phyloP scores from a whole-genome alignment of 2,797 vertebrate genomes.

The Cossypha niveicapilla region DNA sequence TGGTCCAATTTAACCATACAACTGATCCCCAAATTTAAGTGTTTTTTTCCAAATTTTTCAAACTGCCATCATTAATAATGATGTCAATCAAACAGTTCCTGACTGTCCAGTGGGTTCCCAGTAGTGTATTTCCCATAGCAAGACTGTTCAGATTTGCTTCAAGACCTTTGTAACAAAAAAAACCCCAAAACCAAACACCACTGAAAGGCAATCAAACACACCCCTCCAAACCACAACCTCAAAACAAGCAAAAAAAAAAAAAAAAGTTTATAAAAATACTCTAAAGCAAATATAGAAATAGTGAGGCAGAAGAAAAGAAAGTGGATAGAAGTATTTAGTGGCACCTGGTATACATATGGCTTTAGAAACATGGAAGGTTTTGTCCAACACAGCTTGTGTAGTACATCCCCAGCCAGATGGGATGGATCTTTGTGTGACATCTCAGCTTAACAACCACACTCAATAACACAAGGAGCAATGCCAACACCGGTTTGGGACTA shows the following conservation, averaged over 20 bases:
- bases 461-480: neutral
- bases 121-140: neutral
- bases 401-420: neutral
- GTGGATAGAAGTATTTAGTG: neutral
- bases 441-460: constrained; percentile 21
- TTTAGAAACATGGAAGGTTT: neutral
- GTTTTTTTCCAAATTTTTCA: neutral
- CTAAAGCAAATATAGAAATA: neutral
- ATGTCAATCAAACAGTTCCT: neutral
- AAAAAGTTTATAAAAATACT: neutral
- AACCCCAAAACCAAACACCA: neutral
- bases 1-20: neutral
- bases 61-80: neutral
- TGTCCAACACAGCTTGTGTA: neutral
- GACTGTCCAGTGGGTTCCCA: neutral
- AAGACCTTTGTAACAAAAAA: neutral
- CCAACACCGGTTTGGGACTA: constrained; percentile 22
- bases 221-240: neutral
- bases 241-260: neutral
- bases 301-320: neutral
- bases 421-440: constrained; percentile 24
- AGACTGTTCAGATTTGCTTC: neutral
- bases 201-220: neutral
- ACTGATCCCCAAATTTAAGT: neutral
- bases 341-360: neutral